Evolutionary conservation across 1,140 invertebrate species (phyloP), one percentile per base, ranked within the genome.

Genomic region (Bombus cullumanus): DNA sequence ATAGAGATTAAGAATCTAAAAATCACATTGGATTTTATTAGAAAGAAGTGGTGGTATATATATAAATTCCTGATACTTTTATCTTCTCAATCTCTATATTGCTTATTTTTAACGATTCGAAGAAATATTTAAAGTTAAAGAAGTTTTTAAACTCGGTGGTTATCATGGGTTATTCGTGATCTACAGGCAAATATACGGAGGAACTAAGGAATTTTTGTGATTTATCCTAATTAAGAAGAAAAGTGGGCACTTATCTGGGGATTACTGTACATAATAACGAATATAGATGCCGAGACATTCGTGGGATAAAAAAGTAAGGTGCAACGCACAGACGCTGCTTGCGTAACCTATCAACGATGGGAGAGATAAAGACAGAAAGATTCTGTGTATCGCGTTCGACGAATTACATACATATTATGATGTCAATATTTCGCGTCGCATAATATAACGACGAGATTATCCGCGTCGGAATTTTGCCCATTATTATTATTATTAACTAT

Each of bases 391-490:
- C 80, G 34, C 47, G 69, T 75, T 73, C 77, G 78, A 75, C 84
- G 64, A 89, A 80, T 86, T 86, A 53, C 5, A 22, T 53, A 53
- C 47, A 53, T 53, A 81, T 89, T 84, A 88, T 43, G 41, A 86
- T 75, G 85, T 90, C 87, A 90, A 90, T 91, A 90, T 85, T 90
- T 88, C 90, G 76, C 79, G 78, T 86, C 41, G 87, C 66, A 81
- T 77, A 72, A 79, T 57, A 59, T 28, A 66, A 72, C 31, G 66
- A 41, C 31, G 66, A 57, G 59, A 76, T 59, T 76, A 73, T 57
- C 64, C 22, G 64, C 41, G 77, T 68, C 28, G 0, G 3, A 39
- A 66, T 25, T 53, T 43, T 69, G 34, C 43, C 43, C 15, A 62
- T 8, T 77, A 18, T 62, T 77, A 77, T 77, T 76, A 57, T 39